phyloP scores from a whole-genome alignment of 2,888 invertebrate species.

The Anoplius nigerrimus region DNA sequence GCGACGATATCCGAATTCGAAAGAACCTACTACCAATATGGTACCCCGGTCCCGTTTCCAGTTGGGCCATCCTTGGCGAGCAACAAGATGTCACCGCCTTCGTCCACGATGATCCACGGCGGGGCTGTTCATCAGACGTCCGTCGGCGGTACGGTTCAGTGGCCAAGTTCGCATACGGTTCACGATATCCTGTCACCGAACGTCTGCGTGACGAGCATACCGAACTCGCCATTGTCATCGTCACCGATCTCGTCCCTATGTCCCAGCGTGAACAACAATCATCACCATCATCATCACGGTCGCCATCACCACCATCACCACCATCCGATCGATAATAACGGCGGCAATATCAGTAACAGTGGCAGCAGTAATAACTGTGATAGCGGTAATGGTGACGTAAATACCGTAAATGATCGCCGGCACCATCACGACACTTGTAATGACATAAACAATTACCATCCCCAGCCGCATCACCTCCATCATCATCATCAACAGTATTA shows the following conservation, averaged over 20 bases:
- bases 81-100: constrained; percentile 70
- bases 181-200: constrained; percentile 70
- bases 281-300: constrained; percentile 53
- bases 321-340: constrained; percentile 37
- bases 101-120: constrained; percentile 70
- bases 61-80: constrained; percentile 73
- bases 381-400: constrained; percentile 25
- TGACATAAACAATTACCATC: constrained; percentile 54
- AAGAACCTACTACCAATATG: constrained; percentile 45
- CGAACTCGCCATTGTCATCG: constrained; percentile 53
- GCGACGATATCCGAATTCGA: constrained; percentile 50
- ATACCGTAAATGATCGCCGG: constrained; percentile 21
- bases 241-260: constrained; percentile 58
- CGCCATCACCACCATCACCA: constrained; percentile 48
- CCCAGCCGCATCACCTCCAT: constrained; percentile 60
- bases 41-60: constrained; percentile 54
- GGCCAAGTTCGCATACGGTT: constrained; percentile 72
- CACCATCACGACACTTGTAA: constrained; percentile 44
- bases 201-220: constrained; percentile 52
- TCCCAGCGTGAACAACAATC: constrained; percentile 56
- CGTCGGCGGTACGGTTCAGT: constrained; percentile 57
- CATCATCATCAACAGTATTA: constrained; percentile 73
- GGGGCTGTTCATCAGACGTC: constrained; percentile 47
- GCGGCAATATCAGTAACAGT: constrained; percentile 25
- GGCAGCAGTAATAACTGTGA: constrained; percentile 27